Evolutionary conservation across 2,797 vertebrate species (phyloP), one percentile per base, ranked within the genome.

Genomic region (Hoplostethus mediterraneus): DNA sequence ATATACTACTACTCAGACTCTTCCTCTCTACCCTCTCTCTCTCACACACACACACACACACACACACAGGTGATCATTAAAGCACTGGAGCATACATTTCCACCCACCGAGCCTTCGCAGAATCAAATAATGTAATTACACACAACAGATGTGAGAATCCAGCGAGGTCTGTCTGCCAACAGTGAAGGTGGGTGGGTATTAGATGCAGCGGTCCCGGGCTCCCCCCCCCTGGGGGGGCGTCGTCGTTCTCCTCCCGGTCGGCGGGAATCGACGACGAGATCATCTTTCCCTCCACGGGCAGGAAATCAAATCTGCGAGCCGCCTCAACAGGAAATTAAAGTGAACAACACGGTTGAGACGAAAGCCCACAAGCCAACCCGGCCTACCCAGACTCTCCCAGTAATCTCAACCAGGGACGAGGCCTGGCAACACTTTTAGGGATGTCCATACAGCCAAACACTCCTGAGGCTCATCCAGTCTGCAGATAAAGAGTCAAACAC

Each of bases 241-340:
- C n/a, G n/a, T n/a, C 71, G 64, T 63, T 60, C 65, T 79, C 62
- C 55, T 38, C 62, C 36, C 74, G 84, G 57, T 70, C 71, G 57
- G 79, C 2, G 30, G 30, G 67, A 77, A 21, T 56, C 85, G 88
- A 75, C 80, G 73, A 64, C 83, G 52, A 80, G 80, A 91, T 90
- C 85, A 85, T 77, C 56, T 89, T 80, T 88, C 81, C 74, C 36
- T 40, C 56, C 56, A 5, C 58, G 67, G 71, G 79, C 83, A 88
- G 92, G 88, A 91, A 94, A 93, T 92, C 85, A 91, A 73, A 91
- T 91, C 89, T 86, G 63, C 52, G 73, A 87, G 87, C 57, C 61
- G 59, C 81, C 90, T 90, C 79, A 85, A 90, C 86, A 92, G 94
- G 93, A 94, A 93, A 93, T 93, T 73, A 92, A 92, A 90, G 77